phyloP scores from a whole-genome alignment of 2,113 vertebrate species.

The Brevimyrus niger region DNA sequence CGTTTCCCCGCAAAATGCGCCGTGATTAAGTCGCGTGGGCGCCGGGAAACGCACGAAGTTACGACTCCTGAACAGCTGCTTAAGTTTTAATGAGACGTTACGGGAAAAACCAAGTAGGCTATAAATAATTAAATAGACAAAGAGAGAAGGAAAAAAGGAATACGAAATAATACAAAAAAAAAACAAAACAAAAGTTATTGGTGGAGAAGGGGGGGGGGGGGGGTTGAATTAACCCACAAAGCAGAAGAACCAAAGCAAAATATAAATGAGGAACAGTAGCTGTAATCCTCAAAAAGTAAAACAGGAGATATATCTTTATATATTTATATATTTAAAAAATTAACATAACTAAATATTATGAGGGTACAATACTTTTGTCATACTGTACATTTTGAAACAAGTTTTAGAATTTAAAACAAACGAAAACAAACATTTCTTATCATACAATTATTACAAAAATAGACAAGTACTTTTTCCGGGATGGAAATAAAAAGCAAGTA shows the following conservation, averaged over 20 bases:
- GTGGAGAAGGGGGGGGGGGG: conserved; percentile 70
- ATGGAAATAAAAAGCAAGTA: conserved; percentile 69
- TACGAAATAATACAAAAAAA: conserved; percentile 45
- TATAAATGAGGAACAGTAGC: conserved; percentile 67
- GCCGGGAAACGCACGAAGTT: conserved; percentile 79
- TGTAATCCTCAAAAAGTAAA: conserved; percentile 67
- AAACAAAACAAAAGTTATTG: conserved; percentile 71
- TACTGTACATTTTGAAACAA: conserved; percentile 57
- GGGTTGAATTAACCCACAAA: conserved; percentile 62
- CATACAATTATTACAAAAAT: conserved; percentile 85
- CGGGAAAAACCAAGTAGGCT: background rate
- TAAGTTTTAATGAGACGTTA: conserved; percentile 70
- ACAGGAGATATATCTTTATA: conserved; percentile 34
- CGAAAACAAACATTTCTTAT: conserved; percentile 53
- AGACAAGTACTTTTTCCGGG: conserved; percentile 72
- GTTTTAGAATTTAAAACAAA: conserved; percentile 22
- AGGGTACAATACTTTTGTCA: conserved; percentile 74
- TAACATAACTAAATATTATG: conserved; percentile 78
- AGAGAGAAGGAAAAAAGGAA: conserved; percentile 8
- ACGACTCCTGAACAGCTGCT: conserved; percentile 86
- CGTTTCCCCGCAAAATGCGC: conserved; percentile 58
- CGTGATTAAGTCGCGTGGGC: conserved; percentile 41
- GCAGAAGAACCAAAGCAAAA: conserved; percentile 72
- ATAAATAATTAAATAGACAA: conserved; percentile 21
- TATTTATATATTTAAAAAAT: conserved; percentile 62